phyloP scores from a whole-genome alignment of 1,140 invertebrate genomes.

The Stenopsyche tienmushanensis region DNA sequence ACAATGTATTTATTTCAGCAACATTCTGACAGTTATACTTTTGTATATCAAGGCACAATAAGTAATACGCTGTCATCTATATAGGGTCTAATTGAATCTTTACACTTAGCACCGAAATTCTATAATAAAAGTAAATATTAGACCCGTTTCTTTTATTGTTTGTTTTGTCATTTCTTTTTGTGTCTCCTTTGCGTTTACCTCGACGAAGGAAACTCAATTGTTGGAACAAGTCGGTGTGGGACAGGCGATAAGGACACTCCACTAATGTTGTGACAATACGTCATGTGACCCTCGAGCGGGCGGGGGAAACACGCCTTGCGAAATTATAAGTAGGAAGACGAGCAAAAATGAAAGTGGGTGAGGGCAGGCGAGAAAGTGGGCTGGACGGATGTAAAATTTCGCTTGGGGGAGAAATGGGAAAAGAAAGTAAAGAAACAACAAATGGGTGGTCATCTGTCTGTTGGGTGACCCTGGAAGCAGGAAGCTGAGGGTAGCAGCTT shows the following conservation, averaged over 20 bases:
- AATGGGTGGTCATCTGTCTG: constrained; percentile 25
- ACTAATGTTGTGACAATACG: constrained; percentile 24
- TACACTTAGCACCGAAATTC: too few relatives aligned
- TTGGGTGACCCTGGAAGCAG: constrained; percentile 14
- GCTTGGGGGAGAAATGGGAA: background rate
- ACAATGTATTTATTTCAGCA: too few relatives aligned
- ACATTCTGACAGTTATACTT: too few relatives aligned
- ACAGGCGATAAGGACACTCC: constrained; percentile 11
- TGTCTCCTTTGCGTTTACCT: background rate
- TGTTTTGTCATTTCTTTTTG: background rate
- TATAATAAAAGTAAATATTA: too few relatives aligned
- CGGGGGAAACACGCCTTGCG: background rate
- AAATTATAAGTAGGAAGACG: constrained; percentile 10
- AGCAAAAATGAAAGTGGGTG: constrained; percentile 13
- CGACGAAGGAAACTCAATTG: background rate
- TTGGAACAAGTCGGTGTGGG: background rate
- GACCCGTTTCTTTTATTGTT: too few relatives aligned
- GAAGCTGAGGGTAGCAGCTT: constrained; percentile 16
- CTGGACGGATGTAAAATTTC: background rate
- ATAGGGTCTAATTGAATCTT: too few relatives aligned
- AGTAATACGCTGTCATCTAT: too few relatives aligned
- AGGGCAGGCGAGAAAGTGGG: background rate
- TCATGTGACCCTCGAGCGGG: constrained; percentile 10
- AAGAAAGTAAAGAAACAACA: constrained; percentile 20
- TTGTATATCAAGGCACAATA: too few relatives aligned